Conservation (phyloP, 2,797 vertebrate species). For the Gymnopithys bicolor region DNA sequence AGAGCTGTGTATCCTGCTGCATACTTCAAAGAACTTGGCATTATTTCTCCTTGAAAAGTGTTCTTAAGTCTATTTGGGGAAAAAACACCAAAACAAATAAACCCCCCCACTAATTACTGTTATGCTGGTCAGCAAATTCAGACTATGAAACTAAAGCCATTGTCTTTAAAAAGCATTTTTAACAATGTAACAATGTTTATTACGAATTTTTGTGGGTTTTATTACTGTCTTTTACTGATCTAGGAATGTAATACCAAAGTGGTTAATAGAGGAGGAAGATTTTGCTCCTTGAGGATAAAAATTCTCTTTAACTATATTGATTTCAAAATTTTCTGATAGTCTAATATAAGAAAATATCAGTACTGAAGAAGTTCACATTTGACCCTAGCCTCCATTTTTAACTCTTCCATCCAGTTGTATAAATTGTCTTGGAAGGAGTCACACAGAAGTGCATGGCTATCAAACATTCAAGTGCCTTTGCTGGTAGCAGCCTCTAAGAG, state of each 20-base stretch:
- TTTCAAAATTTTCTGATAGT: background rate
- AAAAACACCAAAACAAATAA: background rate
- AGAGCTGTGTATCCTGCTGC: background rate
- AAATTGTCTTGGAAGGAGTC: background rate
- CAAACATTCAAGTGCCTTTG: background rate
- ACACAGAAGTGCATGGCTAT: background rate
- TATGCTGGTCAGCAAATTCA: background rate
- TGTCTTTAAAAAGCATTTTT: background rate
- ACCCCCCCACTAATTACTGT: fast-evolving
- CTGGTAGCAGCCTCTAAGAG: constrained; percentile 2
- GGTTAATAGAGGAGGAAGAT: background rate
- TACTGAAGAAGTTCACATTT: background rate
- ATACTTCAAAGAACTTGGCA: background rate
- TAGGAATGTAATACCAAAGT: background rate
- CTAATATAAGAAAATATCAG: background rate
- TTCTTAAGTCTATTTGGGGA: background rate
- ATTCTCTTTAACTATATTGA: background rate
- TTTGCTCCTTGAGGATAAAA: background rate
- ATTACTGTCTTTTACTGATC: background rate
- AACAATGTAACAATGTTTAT: background rate
- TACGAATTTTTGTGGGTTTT: background rate
- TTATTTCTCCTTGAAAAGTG: background rate
- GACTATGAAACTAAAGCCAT: background rate
- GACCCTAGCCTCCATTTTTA: background rate
- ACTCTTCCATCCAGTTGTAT: background rate